Evolutionary conservation across 2,888 invertebrate species (phyloP), one percentile per base, ranked within the genome.

Genomic region (Ophioninae sp.): DNA sequence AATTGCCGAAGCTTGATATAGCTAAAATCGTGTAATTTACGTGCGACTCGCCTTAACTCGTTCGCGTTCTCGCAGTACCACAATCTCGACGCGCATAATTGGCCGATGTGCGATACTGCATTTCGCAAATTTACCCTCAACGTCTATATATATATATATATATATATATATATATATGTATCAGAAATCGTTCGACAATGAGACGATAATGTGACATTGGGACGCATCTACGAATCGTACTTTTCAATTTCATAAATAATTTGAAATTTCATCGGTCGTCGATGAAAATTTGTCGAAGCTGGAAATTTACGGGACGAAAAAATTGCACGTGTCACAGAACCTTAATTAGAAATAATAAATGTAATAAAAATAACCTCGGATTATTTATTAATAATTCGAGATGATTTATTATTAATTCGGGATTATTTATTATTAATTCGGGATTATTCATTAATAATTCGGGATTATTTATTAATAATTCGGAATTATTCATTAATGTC

Each of bases 11-110:
- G 84, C 86, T 86, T 85, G 85, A 87, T 86, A 87, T 91, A 90
- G 91, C 90, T 91, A 89, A 87, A 89, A 88, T 88, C 89, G 88
- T 91, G 91, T 90, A 91, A 91, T 91, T 90, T 89, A 85, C 86
- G 88, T 85, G 84, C 83, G 85, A 85, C 79, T 37, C n/a, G 17
- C 79, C 88, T 82, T 84, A 67, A 84, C 83, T 85, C 83, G 87
- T 88, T 83, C 21, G 44, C 57, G 57, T 10, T 44, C 41, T 62
- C 77, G 39, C 37, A 68, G 82, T 78, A 64, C 75, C 83, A 83
- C 86, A 86, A 86, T 85, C 85, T 76, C 68, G 68, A 76, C 21
- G 61, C 74, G 69, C 44, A 79, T 79, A 79, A 79, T 79, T 72
- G 72, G 64, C 21, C 61, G 86, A 85, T 85, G 84, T 79, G 76